phyloP scores from a whole-genome alignment of 2,113 vertebrate genomes.

The Rhegmatorhina hoffmannsi region DNA sequence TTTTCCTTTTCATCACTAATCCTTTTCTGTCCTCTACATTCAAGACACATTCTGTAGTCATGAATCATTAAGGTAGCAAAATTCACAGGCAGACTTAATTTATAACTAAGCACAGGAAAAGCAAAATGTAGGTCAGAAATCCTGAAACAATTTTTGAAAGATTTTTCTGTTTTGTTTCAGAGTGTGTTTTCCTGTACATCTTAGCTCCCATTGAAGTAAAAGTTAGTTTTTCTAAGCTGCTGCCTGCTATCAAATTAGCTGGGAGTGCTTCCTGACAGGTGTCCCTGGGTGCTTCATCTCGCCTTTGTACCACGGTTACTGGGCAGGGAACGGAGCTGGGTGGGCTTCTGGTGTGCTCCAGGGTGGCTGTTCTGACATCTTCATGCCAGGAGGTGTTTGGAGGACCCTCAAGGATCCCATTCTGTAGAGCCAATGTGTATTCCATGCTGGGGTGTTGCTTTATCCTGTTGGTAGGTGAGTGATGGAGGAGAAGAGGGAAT shows the following conservation, averaged over 20 bases:
- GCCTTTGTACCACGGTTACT: not conserved
- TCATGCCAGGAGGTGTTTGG: not conserved
- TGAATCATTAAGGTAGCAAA: slow-evolving; percentile 26
- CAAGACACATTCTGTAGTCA: not conserved
- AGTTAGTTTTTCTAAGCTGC: not conserved
- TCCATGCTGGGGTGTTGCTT: not conserved
- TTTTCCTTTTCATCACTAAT: slow-evolving; percentile 54
- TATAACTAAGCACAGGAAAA: not conserved
- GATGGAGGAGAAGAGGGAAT: not conserved
- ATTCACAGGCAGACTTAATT: not conserved
- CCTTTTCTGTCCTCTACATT: slow-evolving; percentile 11
- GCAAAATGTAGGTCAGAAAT: not conserved
- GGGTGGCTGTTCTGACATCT: not conserved
- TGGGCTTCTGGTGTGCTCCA: not conserved
- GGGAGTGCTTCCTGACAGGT: not conserved
- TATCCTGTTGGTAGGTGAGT: not conserved
- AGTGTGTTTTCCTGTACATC: not conserved
- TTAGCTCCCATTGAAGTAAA: not conserved
- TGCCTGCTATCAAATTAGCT: not conserved
- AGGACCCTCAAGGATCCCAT: rapidly evolving
- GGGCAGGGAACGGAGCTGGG: not conserved
- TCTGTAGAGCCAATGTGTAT: rapidly evolving
- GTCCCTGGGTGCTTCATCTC: not conserved
- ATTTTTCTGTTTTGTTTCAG: not conserved
- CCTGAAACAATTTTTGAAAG: not conserved